A percentile compares a stretch with the other conserved stretches of the same genome.
phyloP scores from a whole-genome alignment of 2,797 vertebrate genomes.

The Potorous gilbertii region DNA sequence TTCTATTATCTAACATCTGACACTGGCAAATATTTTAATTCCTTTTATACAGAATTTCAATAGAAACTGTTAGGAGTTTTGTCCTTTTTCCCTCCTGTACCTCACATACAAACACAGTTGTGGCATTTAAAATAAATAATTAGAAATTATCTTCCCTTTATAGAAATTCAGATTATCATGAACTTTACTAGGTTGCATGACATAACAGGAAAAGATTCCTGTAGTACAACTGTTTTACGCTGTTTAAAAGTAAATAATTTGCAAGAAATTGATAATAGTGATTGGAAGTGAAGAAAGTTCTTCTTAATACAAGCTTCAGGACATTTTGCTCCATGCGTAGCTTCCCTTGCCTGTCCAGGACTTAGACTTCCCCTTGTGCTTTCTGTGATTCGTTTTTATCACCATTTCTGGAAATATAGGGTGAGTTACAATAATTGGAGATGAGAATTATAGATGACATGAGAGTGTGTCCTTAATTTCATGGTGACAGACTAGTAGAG shows the following conservation, averaged over 20 bases:
- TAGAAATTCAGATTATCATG: neutral
- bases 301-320: neutral
- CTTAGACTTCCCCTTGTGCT: neutral
- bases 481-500: neutral
- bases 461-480: neutral
- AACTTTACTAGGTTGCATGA: neutral
- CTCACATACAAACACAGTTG: neutral
- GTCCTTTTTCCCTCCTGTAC: neutral
- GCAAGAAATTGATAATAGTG: neutral
- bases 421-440: neutral
- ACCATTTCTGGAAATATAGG: too few relatives aligned
- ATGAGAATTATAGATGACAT: neutral
- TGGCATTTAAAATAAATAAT: neutral
- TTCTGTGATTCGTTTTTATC: neutral
- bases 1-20: neutral
- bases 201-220: neutral
- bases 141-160: neutral
- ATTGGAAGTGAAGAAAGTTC: neutral
- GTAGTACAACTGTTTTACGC: neutral
- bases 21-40: neutral
- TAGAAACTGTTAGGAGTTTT: neutral
- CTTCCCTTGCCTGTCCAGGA: neutral
- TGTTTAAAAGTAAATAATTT: neutral
- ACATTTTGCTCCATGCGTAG: neutral
- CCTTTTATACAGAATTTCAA: neutral